Base-by-base conservation (phyloP, 2,797 vertebrate genomes). In the Ptychadena robeensis region DNA sequence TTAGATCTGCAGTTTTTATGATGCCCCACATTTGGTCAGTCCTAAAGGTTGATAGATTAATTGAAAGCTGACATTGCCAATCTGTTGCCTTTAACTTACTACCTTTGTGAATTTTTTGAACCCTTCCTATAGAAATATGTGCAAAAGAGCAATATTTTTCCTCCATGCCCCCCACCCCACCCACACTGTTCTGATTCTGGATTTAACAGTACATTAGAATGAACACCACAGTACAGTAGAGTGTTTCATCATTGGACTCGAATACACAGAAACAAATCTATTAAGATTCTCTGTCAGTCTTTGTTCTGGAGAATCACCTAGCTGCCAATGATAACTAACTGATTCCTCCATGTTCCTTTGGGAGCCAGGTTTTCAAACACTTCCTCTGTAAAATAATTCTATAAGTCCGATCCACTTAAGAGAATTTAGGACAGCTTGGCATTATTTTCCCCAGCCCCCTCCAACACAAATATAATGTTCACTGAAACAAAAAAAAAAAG, bases 401-500 rank as follows among this genome's bases (percentile, higher is more conserved):
- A 64, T 65, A 81, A 81, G 79, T 81, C 79, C 63, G 38, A 81
- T 66, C 59, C 79, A 81, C 79, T 81, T 66, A 73, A 65, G 68
- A 79, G 65, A 76, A 82, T 75, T 74, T 76, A 74, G 73, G 73
- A 82, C 73, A 72, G 79, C 64, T 76, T 76, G 65, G 81, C 66
- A 71, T 27, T 72, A 32, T 53, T 74, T 64, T 31, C 38, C 63
- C 27, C 15, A 40, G 28, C 18, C 22, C 40, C 66, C 35, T 53
- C 73, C 28, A 28, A 82, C 53, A 69, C 66, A 61, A 70, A 69
- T 66, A 79, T 59, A 68, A 59, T 64, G 27, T 25, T 68, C 65
- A 35, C 18, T 27, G 18, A 15, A 64, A 38, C 27, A 22, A 63
- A 63, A 73, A 32, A 70, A 66, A 81, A 53, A 81, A 25, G n/a